Evolutionary conservation across 2,113 vertebrate species (phyloP), one percentile per base, ranked within the genome.

Genomic region (Proteles cristata): DNA sequence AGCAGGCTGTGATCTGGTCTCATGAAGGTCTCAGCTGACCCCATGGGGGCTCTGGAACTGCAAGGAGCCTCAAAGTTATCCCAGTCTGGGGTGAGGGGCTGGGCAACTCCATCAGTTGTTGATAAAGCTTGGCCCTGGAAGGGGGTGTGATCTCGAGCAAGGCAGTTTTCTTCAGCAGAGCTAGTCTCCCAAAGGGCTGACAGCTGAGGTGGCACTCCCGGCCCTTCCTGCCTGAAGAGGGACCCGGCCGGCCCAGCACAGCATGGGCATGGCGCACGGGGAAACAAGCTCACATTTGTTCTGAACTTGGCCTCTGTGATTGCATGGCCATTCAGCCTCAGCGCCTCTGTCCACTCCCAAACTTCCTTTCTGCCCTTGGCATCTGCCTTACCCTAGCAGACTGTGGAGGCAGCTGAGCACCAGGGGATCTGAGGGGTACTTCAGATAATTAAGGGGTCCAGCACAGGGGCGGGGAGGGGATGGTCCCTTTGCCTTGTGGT

Each of bases 211-310:
- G 1, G 3, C 3, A 25, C 16, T 73, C 88, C 15, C 26, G 69
- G 66, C 8, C 4, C 43, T 26, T 74, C 39, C 7, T 21, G 88
- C 15, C 79, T 26, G 19, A 48, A 25, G 61, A 31, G 17, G 81
- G 26, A 25, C 6, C 35, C 10, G 23, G 65, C 84, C 3, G 17
- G 79, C 33, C 35, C 15, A 50, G 88, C 45, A 28, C 19, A 9
- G 31, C n/a, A 23, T 50, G 6, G 39, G 15, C 0, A 1, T 7
- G 45, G 8, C 17, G 0, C 19, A 11, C 12, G 88, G 68, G 81
- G 53, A 83, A 48, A 82, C 86, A 76, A 50, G 61, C 26, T 61
- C 74, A 16, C 15, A 50, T 74, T 26, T 5, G 4, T 19, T 23
- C 31, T 11, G 17, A 10, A n/a, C 26, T 28, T 79, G 39, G 55